Percentiles rank a stretch among this genome's conserved stretches.
These are phyloP conservation scores for Eurytoma adleriae DNA, from an alignment of 2,888 invertebrate species.

Conservation along the genomic window DNA sequence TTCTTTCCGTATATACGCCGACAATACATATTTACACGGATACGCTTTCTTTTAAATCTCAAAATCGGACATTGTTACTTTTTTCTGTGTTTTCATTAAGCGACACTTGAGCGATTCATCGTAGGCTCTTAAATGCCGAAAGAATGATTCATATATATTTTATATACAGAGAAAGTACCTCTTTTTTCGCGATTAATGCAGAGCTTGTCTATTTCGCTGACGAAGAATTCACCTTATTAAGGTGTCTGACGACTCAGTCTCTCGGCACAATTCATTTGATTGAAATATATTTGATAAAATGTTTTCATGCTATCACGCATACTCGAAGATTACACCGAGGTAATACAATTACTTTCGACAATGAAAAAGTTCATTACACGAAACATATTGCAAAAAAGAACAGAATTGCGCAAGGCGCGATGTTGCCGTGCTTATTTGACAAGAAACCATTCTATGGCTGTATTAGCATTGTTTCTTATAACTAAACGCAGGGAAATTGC, in stretches of 20 bases:
- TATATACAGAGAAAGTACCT: conserved; percentile 52
- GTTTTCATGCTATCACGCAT: conserved; percentile 39
- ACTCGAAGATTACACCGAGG: conserved; percentile 41
- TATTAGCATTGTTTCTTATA: conserved; percentile 56
- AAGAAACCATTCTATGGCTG: conserved; percentile 55
- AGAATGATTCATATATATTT: conserved; percentile 40
- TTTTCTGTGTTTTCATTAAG: conserved; percentile 36
- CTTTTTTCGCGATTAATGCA: conserved; percentile 26
- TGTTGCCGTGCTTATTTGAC: conserved; percentile 31
- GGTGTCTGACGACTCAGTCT: conserved; percentile 46
- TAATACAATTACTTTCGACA: conserved; percentile 53
- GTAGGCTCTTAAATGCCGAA: conserved; percentile 45
- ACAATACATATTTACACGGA: conserved; percentile 55
- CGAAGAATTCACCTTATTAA: conserved; percentile 6
- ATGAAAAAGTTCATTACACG: conserved; percentile 46
- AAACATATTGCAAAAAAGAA: conserved; percentile 48
- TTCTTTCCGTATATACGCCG: conserved; percentile 35
- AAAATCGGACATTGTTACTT: conserved; percentile 33
- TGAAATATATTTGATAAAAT: conserved; percentile 46
- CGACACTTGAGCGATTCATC: conserved; percentile 48
- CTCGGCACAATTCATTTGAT: conserved; percentile 47
- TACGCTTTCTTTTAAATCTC: conserved; percentile 36
- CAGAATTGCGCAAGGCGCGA: conserved; percentile 18
- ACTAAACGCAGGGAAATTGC: conserved; percentile 62
- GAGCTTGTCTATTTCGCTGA: conserved; percentile 24